phyloP scores from a whole-genome alignment of 2,797 vertebrate genomes.

The Chaenodraco wilsoni region DNA sequence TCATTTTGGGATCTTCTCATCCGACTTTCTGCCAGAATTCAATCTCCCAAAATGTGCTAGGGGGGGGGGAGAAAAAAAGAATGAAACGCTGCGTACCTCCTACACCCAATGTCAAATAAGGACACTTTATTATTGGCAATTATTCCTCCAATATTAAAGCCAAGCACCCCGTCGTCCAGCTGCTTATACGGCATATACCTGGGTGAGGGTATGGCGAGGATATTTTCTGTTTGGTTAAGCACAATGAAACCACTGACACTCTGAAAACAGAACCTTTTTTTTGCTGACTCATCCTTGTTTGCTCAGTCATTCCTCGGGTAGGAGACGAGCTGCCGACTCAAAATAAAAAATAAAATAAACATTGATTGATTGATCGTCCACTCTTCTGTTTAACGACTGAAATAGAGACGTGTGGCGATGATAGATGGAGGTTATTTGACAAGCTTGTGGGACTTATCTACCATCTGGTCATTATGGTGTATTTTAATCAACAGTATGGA shows the following conservation, averaged over 20 bases:
- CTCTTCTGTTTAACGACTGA: slow-evolving; percentile 25
- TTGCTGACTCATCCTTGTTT: slow-evolving; percentile 35
- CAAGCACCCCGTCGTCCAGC: not conserved
- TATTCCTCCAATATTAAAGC: not conserved
- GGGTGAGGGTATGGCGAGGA: not conserved
- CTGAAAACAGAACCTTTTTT: not conserved
- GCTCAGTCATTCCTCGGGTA: slow-evolving; percentile 12
- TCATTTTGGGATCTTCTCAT: no score
- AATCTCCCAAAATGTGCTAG: not conserved
- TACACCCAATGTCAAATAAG: not conserved
- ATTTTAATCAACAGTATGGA: slow-evolving; percentile 31
- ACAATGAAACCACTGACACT: not conserved
- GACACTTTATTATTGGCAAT: not conserved
- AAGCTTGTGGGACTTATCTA: slow-evolving; percentile 20
- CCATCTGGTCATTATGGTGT: slow-evolving; percentile 48
- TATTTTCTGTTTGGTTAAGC: slow-evolving; percentile 5
- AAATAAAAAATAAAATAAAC: no score
- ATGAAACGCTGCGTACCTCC: not conserved
- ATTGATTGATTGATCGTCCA: not conserved
- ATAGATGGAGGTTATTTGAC: slow-evolving; percentile 37
- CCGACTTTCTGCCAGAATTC: not conserved
- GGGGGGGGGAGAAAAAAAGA: not conserved
- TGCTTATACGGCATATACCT: not conserved
- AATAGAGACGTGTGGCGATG: slow-evolving; percentile 14
- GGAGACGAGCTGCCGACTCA: slow-evolving; percentile 17